Evolutionary conservation across 1,140 invertebrate species (phyloP).

Genomic region (Ceratoteleas bidentatus): DNA sequence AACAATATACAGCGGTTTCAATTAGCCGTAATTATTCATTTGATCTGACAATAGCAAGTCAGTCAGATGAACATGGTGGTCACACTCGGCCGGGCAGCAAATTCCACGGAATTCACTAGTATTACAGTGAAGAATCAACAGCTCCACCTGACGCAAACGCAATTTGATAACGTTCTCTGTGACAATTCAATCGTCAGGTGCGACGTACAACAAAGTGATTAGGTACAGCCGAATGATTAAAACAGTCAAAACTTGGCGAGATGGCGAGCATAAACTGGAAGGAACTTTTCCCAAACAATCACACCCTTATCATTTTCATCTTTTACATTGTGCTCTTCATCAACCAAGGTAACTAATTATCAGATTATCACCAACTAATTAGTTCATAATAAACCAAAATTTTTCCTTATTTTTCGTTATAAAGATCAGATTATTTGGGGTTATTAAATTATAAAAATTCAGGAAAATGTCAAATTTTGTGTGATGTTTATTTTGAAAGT

Average conservation of each 20-base stretch:
- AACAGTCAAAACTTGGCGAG: constrained; percentile 20
- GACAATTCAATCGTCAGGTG: constrained; percentile 24
- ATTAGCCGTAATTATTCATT: too few relatives aligned
- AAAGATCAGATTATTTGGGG: too few relatives aligned
- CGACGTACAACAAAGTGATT: constrained; percentile 32
- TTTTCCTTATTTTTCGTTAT: too few relatives aligned
- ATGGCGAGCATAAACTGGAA: constrained; percentile 81
- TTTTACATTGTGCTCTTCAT: constrained; percentile 91
- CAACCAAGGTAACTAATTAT: constrained; percentile 86
- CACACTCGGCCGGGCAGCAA: too few relatives aligned
- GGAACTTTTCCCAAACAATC: constrained; percentile 91
- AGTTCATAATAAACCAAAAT: too few relatives aligned
- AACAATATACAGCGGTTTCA: too few relatives aligned
- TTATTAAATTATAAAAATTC: too few relatives aligned
- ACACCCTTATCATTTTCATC: constrained; percentile 89
- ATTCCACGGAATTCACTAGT: constrained; percentile 2
- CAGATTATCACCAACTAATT: too few relatives aligned
- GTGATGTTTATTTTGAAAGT: too few relatives aligned
- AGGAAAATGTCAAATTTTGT: too few relatives aligned
- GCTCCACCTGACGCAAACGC: constrained; percentile 17
- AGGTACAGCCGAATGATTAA: constrained; percentile 5
- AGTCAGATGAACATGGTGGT: too few relatives aligned
- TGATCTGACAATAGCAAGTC: too few relatives aligned
- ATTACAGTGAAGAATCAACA: constrained; percentile 34
- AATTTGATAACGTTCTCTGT: constrained; percentile 24